A percentile compares a stretch with the other conserved stretches of the same genome.
These are phyloP conservation scores for Clupea harengus DNA, from an alignment of 2,113 vertebrate species.

Conservation along the genomic window DNA sequence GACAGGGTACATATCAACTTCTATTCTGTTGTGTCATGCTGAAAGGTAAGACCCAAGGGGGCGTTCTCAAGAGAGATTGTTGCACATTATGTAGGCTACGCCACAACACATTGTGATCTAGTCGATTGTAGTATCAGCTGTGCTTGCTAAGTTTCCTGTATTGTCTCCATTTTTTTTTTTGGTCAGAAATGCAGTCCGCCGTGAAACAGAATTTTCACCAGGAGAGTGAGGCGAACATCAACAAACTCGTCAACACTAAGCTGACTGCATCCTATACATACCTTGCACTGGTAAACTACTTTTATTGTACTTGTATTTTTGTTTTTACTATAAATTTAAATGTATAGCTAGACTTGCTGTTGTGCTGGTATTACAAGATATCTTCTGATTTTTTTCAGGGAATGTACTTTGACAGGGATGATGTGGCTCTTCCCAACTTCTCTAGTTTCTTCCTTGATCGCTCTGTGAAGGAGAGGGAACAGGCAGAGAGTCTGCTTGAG, in stretches of 20 bases:
- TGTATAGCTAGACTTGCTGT: not conserved
- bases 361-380: not conserved
- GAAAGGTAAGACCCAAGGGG: not conserved
- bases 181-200: conserved; percentile 68
- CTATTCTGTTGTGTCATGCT: not conserved
- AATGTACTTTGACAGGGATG: conserved; percentile 74
- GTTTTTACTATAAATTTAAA: too few species aligned
- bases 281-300: conserved; percentile 61
- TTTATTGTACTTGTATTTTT: too few species aligned
- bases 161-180: not conserved
- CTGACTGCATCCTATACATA: conserved; percentile 69
- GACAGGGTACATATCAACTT: not conserved
- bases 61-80: not conserved
- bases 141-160: too few species aligned
- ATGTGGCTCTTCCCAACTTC: conserved; percentile 69
- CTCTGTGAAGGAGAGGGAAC: conserved; percentile 66
- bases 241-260: conserved; percentile 70
- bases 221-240: conserved; percentile 67
- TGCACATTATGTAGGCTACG: not conserved
- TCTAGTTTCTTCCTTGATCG: conserved; percentile 68
- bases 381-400: conserved; percentile 51
- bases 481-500: conserved; percentile 66
- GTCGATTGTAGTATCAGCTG: too few species aligned
- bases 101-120: too few species aligned
- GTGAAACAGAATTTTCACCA: conserved; percentile 68